phyloP scores from a whole-genome alignment of 2,797 vertebrate species.

The Rhinoraja longicauda region DNA sequence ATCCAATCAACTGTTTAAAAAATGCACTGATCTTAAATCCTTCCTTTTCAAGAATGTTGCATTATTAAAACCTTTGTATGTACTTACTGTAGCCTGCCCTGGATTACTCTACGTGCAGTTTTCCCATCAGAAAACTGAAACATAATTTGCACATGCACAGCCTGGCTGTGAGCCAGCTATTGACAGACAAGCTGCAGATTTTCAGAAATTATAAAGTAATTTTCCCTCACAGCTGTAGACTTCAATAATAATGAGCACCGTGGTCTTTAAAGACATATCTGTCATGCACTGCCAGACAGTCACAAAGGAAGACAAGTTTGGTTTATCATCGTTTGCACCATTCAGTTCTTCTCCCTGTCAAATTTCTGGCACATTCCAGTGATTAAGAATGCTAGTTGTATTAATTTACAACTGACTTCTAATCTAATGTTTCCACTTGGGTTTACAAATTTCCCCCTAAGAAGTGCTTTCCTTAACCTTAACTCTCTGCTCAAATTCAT shows the following conservation, averaged over 20 bases:
- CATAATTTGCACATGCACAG: conserved; percentile 42
- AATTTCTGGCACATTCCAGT: not conserved
- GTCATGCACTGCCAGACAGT: conserved; percentile 56
- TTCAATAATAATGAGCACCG: conserved; percentile 48
- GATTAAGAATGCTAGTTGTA: not conserved
- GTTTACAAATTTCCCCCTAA: not conserved
- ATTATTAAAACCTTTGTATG: not conserved
- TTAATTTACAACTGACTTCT: not conserved
- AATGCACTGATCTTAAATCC: not conserved
- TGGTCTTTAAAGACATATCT: conserved; percentile 60
- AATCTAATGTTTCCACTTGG: not conserved
- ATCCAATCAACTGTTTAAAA: not conserved
- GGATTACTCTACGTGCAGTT: not conserved
- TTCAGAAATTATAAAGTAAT: conserved; percentile 44
- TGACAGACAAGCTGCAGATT: conserved; percentile 53
- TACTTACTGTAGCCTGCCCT: not conserved
- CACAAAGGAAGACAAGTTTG: conserved; percentile 44
- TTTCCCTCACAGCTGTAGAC: conserved; percentile 55
- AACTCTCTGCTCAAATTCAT: not conserved
- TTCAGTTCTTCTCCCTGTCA: not conserved
- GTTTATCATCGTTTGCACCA: not conserved
- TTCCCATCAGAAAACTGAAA: not conserved
- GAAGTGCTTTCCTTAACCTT: not conserved
- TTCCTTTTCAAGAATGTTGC: not conserved
- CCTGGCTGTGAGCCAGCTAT: conserved; percentile 50